A percentile compares a stretch with the other conserved stretches of the same genome.
These are phyloP conservation scores for Ophiothrix spiculata DNA, from an alignment of 35 echinoderm and acorn worm genomes.

Conservation along the genomic window DNA sequence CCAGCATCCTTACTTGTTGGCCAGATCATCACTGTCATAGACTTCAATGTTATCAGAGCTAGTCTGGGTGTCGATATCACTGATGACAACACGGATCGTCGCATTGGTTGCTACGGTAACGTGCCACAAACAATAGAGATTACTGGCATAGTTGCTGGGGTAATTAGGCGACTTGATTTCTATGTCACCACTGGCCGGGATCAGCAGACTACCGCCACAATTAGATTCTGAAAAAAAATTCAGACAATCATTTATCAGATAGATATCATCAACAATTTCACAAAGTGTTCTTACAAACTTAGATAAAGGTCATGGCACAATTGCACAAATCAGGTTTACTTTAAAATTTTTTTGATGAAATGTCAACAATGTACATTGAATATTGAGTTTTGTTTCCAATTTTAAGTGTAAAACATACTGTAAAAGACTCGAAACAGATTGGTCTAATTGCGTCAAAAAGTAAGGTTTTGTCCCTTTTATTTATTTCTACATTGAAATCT, in stretches of 20 bases:
- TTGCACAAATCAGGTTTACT: too few relatives aligned
- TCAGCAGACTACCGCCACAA: not conserved
- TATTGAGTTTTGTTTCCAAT: too few relatives aligned
- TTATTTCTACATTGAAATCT: too few relatives aligned
- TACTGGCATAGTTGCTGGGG: not conserved
- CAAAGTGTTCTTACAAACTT: too few relatives aligned
- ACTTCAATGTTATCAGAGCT: not conserved
- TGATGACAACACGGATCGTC: not conserved
- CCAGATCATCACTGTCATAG: not conserved
- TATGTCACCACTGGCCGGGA: not conserved
- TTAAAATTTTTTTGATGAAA: too few relatives aligned
- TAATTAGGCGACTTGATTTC: not conserved
- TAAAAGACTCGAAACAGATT: too few relatives aligned
- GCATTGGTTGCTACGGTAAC: not conserved
- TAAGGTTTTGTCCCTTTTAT: too few relatives aligned
- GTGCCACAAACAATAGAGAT: not conserved
- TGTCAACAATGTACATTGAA: too few relatives aligned
- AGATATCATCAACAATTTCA: too few relatives aligned
- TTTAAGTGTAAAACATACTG: too few relatives aligned
- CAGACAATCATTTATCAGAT: not conserved
- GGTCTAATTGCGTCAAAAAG: too few relatives aligned
- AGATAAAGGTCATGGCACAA: too few relatives aligned
- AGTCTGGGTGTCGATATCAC: not conserved
- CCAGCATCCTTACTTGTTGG: not conserved
- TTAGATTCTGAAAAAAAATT: not conserved